Percentiles rank a stretch among this genome's conserved stretches.
These are phyloP conservation scores for Drosophila carrolli DNA, from an alignment of 1,140 invertebrate species.

Conservation along the genomic window DNA sequence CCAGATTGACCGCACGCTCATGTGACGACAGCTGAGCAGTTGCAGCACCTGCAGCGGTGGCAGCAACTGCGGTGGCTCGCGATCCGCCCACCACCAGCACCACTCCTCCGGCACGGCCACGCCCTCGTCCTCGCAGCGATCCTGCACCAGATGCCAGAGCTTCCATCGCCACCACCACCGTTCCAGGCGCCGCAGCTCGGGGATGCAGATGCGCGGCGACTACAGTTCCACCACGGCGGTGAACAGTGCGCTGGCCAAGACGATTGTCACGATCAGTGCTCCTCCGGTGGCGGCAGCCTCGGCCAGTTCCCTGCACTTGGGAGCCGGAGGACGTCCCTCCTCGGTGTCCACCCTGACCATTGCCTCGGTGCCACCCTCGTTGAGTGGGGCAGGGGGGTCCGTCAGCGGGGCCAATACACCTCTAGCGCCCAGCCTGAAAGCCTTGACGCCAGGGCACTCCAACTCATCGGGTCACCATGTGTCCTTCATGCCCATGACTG, in stretches of 20 bases:
- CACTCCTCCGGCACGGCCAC: conserved; percentile 62
- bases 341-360: conserved; percentile 73
- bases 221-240: conserved; percentile 73
- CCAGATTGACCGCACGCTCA: conserved; percentile 80
- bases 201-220: conserved; percentile 66
- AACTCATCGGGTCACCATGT: conserved; percentile 66
- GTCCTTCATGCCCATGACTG: conserved; percentile 69
- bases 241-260: conserved; percentile 66
- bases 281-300: conserved; percentile 73
- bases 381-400: conserved; percentile 34
- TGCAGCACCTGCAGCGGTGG: conserved; percentile 84
- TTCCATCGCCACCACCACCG: conserved; percentile 83
- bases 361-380: conserved; percentile 62
- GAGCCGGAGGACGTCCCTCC: conserved; percentile 39
- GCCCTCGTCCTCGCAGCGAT: conserved; percentile 68
- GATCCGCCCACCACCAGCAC: conserved; percentile 67
- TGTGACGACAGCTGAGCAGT: conserved; percentile 84
- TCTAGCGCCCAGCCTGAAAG: conserved; percentile 52
- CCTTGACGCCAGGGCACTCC: conserved; percentile 55
- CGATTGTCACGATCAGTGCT: conserved; percentile 71
- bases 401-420: conserved; percentile 71
- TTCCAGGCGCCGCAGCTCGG: conserved; percentile 71
- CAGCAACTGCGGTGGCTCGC: conserved; percentile 78
- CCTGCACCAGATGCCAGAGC: conserved; percentile 81
- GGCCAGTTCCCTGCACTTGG: conserved; percentile 58